phyloP scores from a whole-genome alignment of 2,888 invertebrate genomes.

The Druceiella hillmani region DNA sequence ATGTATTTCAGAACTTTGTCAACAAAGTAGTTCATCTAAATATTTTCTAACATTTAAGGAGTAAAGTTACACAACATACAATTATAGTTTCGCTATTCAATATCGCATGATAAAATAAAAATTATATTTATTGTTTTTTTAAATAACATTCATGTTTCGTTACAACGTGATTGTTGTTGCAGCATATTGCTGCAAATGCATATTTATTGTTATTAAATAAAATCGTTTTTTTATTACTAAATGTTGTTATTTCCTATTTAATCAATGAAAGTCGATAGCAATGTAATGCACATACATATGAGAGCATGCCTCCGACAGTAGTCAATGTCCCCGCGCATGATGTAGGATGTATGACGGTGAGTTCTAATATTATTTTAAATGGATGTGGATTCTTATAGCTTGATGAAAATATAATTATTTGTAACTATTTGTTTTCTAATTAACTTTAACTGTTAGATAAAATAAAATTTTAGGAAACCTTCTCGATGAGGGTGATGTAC shows the following conservation, averaged over 20 bases:
- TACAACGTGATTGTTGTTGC: constrained; percentile 9
- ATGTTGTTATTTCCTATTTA: constrained; percentile 39
- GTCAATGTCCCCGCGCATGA: constrained; percentile 48
- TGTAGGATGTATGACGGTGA: constrained; percentile 47
- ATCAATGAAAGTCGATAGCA: constrained; percentile 35
- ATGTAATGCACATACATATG: constrained; percentile 28
- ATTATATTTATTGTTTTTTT: too few relatives aligned
- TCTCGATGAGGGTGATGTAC: constrained; percentile 71
- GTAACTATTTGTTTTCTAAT: not conserved
- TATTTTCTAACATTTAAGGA: too few relatives aligned
- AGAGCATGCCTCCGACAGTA: constrained; percentile 49
- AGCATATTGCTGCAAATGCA: not conserved
- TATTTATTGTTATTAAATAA: constrained; percentile 46
- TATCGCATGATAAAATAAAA: too few relatives aligned
- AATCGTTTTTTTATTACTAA: constrained; percentile 41
- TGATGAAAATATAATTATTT: constrained; percentile 3
- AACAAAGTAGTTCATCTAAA: too few relatives aligned
- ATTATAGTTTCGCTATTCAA: too few relatives aligned
- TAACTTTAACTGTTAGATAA: not conserved
- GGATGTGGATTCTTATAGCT: constrained; percentile 47
- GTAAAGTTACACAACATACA: too few relatives aligned
- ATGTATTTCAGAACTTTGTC: too few relatives aligned
- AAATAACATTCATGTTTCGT: too few relatives aligned
- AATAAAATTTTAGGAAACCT: constrained; percentile 47
- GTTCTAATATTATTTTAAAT: constrained; percentile 41